phyloP scores from a whole-genome alignment of 2,113 vertebrate genomes.

The Anoplopoma fimbria region DNA sequence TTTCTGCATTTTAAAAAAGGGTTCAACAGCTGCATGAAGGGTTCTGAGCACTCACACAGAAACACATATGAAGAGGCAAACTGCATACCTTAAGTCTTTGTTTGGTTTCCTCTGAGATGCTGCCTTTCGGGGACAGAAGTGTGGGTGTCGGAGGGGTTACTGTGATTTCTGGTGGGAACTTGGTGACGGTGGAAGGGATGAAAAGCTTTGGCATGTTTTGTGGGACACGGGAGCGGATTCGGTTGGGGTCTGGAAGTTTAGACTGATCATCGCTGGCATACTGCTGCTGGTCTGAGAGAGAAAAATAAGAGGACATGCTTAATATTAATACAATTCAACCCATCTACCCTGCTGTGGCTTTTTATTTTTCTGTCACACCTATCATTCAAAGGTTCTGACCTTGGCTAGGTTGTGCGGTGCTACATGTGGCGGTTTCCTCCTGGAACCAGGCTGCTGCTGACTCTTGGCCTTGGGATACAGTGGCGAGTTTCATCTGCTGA shows the following conservation, averaged over 20 bases:
- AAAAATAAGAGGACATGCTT: background rate
- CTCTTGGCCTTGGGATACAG: conserved; percentile 82
- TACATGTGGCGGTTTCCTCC: conserved; percentile 83
- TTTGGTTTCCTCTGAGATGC: conserved; percentile 99
- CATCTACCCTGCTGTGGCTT: background rate
- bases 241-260: conserved; percentile 86
- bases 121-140: conserved; percentile 97
- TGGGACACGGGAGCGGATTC: conserved; percentile 89
- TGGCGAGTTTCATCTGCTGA: conserved; percentile 90
- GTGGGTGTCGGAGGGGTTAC: conserved; percentile 98
- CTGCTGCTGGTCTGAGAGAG: conserved; percentile 77
- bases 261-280: conserved; percentile 82
- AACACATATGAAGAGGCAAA: background rate
- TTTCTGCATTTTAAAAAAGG: too few species aligned
- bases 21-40: too few species aligned
- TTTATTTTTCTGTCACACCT: background rate
- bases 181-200: conserved; percentile 93
- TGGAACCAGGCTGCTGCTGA: conserved; percentile 83
- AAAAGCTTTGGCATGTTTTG: conserved; percentile 98
- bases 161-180: conserved; percentile 98
- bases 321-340: background rate
- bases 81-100: conserved; percentile 93
- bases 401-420: conserved; percentile 81
- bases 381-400: conserved; percentile 79
- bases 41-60: background rate